phyloP scores from a whole-genome alignment of 2,113 vertebrate genomes.

The Pyrgilauda ruficollis region DNA sequence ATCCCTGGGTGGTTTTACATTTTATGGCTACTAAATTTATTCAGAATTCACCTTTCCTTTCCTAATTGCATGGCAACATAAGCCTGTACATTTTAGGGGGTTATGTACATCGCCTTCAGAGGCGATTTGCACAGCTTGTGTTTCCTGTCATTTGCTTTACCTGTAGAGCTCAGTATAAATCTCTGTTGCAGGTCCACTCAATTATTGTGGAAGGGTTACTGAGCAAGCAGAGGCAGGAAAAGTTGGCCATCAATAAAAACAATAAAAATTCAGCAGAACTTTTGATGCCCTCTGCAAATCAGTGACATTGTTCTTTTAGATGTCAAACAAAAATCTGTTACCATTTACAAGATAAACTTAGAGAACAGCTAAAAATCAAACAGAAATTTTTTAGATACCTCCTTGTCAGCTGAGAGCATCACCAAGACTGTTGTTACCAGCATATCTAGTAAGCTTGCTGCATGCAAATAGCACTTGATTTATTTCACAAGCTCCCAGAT shows the following conservation, averaged over 20 bases:
- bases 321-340: neutral
- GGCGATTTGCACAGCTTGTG: neutral
- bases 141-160: neutral
- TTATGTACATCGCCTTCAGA: neutral
- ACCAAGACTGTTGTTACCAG: neutral
- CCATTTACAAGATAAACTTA: constrained; percentile 1
- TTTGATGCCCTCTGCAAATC: neutral
- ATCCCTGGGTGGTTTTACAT: neutral
- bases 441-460: neutral
- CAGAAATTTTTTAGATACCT: neutral
- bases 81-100: neutral
- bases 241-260: neutral
- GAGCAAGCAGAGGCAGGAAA: neutral
- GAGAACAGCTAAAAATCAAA: constrained; percentile 2
- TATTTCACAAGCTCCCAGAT: constrained; percentile 19
- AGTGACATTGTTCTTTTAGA: neutral
- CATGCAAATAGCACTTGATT: constrained; percentile 18
- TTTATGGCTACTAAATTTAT: neutral
- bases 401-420: neutral
- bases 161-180: neutral
- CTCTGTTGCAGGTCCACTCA: neutral
- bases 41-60: neutral
- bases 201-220: neutral
- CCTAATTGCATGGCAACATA: neutral
- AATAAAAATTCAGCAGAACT: neutral